These are phyloP conservation scores for Cheilosia soror DNA, from an alignment of 2,888 invertebrate species.

Conservation along the genomic window DNA sequence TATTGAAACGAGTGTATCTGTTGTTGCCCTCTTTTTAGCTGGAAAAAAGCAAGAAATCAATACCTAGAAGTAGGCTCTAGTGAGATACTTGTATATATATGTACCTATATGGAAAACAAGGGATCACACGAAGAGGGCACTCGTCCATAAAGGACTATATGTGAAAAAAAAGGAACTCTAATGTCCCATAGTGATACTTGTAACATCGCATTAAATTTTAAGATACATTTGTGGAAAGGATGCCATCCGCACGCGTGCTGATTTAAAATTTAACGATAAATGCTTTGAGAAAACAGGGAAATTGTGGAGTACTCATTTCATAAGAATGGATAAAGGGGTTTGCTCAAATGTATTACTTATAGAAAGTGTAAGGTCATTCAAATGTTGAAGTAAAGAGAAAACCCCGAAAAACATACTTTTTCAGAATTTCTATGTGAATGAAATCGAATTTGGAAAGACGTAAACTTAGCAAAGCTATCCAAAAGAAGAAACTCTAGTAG, in stretches of 20 bases:
- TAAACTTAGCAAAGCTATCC: too few relatives aligned
- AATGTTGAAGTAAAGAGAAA: too few relatives aligned
- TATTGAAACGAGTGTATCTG: conserved; percentile 29
- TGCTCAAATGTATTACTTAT: too few relatives aligned
- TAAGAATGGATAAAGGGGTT: too few relatives aligned
- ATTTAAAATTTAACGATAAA: conserved; percentile 46
- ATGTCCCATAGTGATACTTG: conserved; percentile 40
- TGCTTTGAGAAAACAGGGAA: not conserved
- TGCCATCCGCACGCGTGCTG: not conserved
- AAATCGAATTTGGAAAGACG: too few relatives aligned
- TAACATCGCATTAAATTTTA: conserved; percentile 41
- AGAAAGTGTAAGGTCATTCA: too few relatives aligned
- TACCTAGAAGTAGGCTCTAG: conserved; percentile 58
- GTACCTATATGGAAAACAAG: conserved; percentile 28
- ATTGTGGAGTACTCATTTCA: too few relatives aligned
- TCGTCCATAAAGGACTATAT: not conserved
- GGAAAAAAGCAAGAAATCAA: conserved; percentile 44
- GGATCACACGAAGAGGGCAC: conserved; percentile 21
- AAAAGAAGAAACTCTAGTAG: too few relatives aligned
- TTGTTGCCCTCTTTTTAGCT: conserved; percentile 5
- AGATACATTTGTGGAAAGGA: conserved; percentile 8
- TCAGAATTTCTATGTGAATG: too few relatives aligned
- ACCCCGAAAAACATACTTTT: too few relatives aligned
- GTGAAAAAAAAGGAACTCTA: not conserved
- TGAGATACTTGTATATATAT: conserved; percentile 41